Conservation (phyloP, 2,113 vertebrate genomes). For the Paramormyrops kingsleyae region DNA sequence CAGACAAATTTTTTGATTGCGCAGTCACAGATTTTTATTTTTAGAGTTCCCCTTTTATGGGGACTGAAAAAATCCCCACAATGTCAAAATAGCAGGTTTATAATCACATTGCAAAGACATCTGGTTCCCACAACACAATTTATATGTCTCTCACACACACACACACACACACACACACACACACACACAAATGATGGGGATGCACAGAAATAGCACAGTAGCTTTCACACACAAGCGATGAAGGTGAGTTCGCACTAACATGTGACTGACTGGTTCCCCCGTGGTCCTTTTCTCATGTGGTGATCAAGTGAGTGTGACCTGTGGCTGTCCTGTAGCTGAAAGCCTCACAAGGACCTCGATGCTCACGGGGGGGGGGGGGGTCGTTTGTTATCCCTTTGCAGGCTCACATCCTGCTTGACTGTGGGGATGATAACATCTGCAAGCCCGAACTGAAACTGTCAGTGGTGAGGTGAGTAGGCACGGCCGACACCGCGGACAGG, state of each 20-base stretch:
- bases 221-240: not conserved
- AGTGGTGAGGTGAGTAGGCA: constrained; percentile 69
- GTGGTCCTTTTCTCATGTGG: not conserved
- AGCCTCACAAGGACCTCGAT: not conserved
- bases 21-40: no score
- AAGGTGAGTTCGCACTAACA: not conserved
- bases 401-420: constrained; percentile 92
- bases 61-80: no score
- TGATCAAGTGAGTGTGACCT: not conserved
- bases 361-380: not conserved
- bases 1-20: no score
- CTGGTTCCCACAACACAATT: no score
- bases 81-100: no score
- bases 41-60: no score
- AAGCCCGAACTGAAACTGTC: constrained; percentile 80
- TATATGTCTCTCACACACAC: not conserved
- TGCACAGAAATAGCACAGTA: not conserved
- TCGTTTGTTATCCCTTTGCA: constrained; percentile 31
- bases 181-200: not conserved
- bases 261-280: not conserved
- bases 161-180: not conserved
- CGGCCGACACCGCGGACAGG: not conserved
- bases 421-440: constrained; percentile 91
- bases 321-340: not conserved
- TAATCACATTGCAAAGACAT: no score